Conservation (phyloP, 2,888 invertebrate species). For the Campopleginae sp. region DNA sequence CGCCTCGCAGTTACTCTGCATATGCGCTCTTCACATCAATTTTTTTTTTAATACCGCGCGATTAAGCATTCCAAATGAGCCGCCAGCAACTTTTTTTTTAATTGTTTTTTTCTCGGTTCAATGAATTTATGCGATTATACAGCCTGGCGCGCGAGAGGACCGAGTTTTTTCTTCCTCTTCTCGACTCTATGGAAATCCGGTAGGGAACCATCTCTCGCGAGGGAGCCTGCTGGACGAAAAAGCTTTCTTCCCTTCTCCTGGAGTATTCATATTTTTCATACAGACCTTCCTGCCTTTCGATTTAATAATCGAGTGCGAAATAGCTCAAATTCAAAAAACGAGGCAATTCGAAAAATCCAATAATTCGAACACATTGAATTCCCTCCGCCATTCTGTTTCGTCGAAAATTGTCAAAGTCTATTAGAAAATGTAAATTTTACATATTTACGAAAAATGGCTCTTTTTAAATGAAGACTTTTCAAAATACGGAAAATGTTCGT, state of each 20-base stretch:
- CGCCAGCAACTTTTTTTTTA: constrained; percentile 23
- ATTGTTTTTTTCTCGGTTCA: constrained; percentile 13
- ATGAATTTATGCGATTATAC: constrained; percentile 50
- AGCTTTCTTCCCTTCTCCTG: constrained; percentile 37
- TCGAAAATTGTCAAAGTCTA: neutral
- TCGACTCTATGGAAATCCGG: neutral
- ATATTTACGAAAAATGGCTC: neutral
- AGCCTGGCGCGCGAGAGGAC: constrained; percentile 40
- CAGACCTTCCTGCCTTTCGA: neutral
- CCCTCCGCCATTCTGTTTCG: neutral
- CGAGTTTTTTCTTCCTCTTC: neutral
- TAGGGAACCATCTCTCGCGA: constrained; percentile 35
- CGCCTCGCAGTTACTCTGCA: constrained; percentile 41
- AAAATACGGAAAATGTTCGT: too few species aligned
- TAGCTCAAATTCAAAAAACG: neutral
- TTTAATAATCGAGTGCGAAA: neutral
- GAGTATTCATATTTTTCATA: neutral
- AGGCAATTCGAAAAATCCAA: neutral
- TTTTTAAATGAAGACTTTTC: too few species aligned
- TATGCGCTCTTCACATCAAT: constrained; percentile 51
- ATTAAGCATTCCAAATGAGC: constrained; percentile 65
- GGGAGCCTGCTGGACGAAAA: constrained; percentile 43
- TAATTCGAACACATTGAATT: neutral
- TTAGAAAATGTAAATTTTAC: neutral
- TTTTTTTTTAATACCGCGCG: constrained; percentile 40